A percentile compares a stretch with the other conserved stretches of the same genome.
Evolutionary conservation across 2,797 vertebrate genomes (phyloP).

Genomic region (Liparis tanakae): DNA sequence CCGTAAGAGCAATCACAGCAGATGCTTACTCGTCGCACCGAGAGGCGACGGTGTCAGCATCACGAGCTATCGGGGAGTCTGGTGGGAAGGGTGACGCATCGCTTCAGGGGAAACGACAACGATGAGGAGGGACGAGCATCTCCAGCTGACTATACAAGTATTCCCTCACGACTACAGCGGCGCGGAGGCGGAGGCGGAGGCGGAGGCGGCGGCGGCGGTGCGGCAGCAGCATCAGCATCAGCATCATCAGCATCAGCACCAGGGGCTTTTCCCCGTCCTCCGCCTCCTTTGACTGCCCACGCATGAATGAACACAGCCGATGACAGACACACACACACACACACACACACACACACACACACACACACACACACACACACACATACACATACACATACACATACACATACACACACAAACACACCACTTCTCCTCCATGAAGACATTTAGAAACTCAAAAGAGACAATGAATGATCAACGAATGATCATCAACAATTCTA

Average conservation of each 20-base stretch:
- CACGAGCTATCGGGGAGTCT: constrained; percentile 62
- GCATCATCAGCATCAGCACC: constrained; percentile 46
- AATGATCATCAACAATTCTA: constrained; percentile 15
- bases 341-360: constrained; percentile 16
- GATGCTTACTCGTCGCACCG: constrained; percentile 60
- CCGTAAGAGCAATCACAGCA: constrained; percentile 39
- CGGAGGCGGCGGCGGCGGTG: constrained; percentile 34
- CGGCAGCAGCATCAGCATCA: constrained; percentile 38
- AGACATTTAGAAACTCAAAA: constrained; percentile 43
- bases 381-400: constrained; percentile 19
- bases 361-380: constrained; percentile 42
- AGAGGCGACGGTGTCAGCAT: constrained; percentile 58
- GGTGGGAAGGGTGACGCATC: constrained; percentile 75
- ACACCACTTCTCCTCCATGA: constrained; percentile 20
- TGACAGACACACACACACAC: constrained; percentile 35
- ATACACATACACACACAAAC: constrained; percentile 25
- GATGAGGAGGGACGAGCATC: constrained; percentile 65
- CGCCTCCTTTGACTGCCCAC: constrained; percentile 66
- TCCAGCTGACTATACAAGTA: constrained; percentile 65
- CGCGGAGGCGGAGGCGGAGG: constrained; percentile 44
- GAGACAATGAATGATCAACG: background rate
- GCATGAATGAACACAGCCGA: constrained; percentile 75
- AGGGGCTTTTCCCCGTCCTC: constrained; percentile 76
- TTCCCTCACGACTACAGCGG: constrained; percentile 80
- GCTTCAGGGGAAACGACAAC: constrained; percentile 50